These are phyloP conservation scores for Bombus picipes DNA, from an alignment of 1,140 invertebrate genomes.

Conservation along the genomic window DNA sequence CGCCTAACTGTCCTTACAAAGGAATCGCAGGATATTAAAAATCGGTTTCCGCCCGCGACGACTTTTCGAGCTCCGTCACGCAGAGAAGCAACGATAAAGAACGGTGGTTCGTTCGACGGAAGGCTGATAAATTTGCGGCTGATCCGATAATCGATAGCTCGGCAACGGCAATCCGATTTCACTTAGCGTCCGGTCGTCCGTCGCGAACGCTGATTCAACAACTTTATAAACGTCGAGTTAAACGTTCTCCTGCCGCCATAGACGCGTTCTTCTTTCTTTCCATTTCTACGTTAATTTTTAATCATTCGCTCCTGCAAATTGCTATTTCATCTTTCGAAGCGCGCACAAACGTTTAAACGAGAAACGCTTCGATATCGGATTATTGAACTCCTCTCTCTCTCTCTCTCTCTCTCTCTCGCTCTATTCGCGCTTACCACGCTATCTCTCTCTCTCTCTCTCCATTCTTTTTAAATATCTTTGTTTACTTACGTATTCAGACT, in stretches of 20 bases:
- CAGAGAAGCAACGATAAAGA: background rate
- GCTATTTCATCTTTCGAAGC: background rate
- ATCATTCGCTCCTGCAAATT: background rate
- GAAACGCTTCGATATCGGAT: background rate
- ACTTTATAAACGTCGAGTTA: background rate
- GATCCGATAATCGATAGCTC: conserved; percentile 60
- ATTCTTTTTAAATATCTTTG: background rate
- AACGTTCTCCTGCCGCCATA: too few relatives aligned
- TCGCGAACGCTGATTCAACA: background rate
- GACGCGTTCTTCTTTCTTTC: background rate
- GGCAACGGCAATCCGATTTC: conserved; percentile 51
- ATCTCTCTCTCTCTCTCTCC: background rate
- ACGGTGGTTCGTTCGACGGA: background rate
- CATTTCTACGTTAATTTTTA: background rate
- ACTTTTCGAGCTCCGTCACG: background rate
- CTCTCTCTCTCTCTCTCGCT: too few relatives aligned
- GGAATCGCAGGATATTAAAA: conserved; percentile 18
- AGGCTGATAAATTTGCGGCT: conserved; percentile 46
- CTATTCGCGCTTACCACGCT: too few relatives aligned
- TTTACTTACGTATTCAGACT: background rate
- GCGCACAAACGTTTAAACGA: background rate
- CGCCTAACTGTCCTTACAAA: background rate
- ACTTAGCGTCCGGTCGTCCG: background rate
- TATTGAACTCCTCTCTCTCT: background rate
- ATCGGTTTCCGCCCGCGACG: background rate